A percentile compares a stretch with the other conserved stretches of the same genome.
Conservation (phyloP, 1,140 invertebrate species). For the Alviniconcha marisindica region DNA sequence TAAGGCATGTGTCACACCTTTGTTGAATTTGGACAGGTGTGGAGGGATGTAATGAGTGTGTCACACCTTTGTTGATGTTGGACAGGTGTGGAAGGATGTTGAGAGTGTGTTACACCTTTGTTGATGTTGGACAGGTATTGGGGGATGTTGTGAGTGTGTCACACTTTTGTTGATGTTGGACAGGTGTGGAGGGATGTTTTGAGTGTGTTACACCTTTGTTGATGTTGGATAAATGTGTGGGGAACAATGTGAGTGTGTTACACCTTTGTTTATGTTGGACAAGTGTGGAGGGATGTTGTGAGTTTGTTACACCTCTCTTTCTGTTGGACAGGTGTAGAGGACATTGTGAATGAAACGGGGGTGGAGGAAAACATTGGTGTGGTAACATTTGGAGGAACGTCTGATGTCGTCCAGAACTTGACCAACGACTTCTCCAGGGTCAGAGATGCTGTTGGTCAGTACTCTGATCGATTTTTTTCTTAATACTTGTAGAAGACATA, state of each 20-base stretch:
- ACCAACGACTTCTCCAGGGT: slow-evolving; percentile 56
- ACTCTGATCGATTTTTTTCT: no score
- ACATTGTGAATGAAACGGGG: slow-evolving; percentile 41
- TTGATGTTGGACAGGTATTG: no score
- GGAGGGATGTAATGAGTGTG: no score
- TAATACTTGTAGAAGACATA: no score
- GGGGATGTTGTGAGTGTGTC: no score
- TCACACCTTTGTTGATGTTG: neutral
- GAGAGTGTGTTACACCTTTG: slow-evolving; percentile 1
- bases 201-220: neutral
- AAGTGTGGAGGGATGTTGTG: neutral
- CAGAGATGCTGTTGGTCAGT: slow-evolving; percentile 51
- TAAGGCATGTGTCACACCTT: neutral
- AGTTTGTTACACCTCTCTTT: neutral
- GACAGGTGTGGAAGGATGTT: neutral
- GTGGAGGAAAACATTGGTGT: slow-evolving; percentile 59
- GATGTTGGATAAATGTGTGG: neutral
- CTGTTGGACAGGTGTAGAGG: slow-evolving; percentile 47
- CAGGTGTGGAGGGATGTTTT: neutral
- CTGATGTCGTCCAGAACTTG: slow-evolving; percentile 47
- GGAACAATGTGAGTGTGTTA: neutral
- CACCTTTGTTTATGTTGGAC: neutral
- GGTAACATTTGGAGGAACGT: slow-evolving; percentile 52
- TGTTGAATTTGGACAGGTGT: neutral
- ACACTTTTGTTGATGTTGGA: no score